These are phyloP conservation scores for Pasiphila rectangulata DNA, from an alignment of 2,888 invertebrate species.

Conservation along the genomic window DNA sequence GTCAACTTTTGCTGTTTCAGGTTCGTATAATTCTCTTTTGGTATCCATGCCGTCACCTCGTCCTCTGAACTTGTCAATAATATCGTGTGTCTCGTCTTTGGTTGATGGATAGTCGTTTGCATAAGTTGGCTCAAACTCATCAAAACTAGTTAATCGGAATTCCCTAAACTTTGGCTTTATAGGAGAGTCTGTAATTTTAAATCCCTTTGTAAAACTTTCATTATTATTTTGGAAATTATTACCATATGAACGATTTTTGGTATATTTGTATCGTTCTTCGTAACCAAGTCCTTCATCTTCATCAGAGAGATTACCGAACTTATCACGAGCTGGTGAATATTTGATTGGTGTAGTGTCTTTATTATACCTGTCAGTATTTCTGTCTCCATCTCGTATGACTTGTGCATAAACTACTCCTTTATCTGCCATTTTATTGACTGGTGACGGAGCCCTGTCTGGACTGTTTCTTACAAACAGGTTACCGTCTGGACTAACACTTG, in stretches of 20 bases:
- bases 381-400: slow-evolving; percentile 79
- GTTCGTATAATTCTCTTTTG: slow-evolving; percentile 74
- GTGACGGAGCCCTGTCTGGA: slow-evolving; percentile 69
- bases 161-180: slow-evolving; percentile 84
- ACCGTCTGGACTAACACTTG: slow-evolving; percentile 77
- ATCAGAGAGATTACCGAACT: slow-evolving; percentile 83
- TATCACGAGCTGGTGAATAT: slow-evolving; percentile 68
- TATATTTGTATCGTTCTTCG: slow-evolving; percentile 79
- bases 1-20: slow-evolving; percentile 59
- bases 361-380: slow-evolving; percentile 43
- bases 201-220: slow-evolving; percentile 64
- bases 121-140: slow-evolving; percentile 75
- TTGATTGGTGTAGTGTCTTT: slow-evolving; percentile 79
- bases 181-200: slow-evolving; percentile 79
- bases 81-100: slow-evolving; percentile 52
- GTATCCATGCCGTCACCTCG: slow-evolving; percentile 85
- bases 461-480: slow-evolving; percentile 71
- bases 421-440: slow-evolving; percentile 75
- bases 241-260: slow-evolving; percentile 56
- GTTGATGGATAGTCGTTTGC: slow-evolving; percentile 62
- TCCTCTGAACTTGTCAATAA: slow-evolving; percentile 77
- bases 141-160: slow-evolving; percentile 77
- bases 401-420: slow-evolving; percentile 89
- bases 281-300: slow-evolving; percentile 91
- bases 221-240: slow-evolving; percentile 75